A percentile compares a stretch with the other conserved stretches of the same genome.
Conservation (phyloP, 2,797 vertebrate genomes). For the Pseudochirops cupreus region DNA sequence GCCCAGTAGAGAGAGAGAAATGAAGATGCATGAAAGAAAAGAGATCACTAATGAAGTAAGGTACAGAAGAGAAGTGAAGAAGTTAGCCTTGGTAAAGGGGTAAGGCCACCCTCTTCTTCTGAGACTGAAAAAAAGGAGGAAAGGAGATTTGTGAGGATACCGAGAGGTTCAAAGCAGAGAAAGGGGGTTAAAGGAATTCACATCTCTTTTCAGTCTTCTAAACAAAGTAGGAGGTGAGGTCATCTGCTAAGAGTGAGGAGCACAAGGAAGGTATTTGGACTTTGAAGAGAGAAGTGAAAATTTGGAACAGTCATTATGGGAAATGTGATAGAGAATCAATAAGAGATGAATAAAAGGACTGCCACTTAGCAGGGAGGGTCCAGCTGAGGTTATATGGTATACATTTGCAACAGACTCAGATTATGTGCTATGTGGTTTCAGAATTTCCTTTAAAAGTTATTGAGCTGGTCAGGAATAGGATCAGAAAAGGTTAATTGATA, state of each 20-base stretch:
- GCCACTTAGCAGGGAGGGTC: neutral
- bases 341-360: neutral
- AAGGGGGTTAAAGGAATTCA: neutral
- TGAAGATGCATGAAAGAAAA: neutral
- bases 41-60: neutral
- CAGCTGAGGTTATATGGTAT: neutral
- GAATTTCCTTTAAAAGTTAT: neutral
- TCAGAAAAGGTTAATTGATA: neutral
- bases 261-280: neutral
- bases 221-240: neutral
- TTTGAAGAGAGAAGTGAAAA: neutral
- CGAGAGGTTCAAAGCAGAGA: neutral
- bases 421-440: neutral
- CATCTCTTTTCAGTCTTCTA: neutral
- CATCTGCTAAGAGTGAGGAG: neutral
- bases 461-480: neutral
- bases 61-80: neutral
- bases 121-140: neutral
- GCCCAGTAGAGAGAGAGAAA: neutral
- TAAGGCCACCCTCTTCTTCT: neutral
- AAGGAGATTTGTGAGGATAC: neutral
- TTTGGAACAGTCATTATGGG: neutral
- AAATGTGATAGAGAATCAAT: neutral
- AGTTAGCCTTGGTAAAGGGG: neutral
- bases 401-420: neutral